Conservation (phyloP, 2,888 invertebrate genomes). For the Anagyrus pseudococci region DNA sequence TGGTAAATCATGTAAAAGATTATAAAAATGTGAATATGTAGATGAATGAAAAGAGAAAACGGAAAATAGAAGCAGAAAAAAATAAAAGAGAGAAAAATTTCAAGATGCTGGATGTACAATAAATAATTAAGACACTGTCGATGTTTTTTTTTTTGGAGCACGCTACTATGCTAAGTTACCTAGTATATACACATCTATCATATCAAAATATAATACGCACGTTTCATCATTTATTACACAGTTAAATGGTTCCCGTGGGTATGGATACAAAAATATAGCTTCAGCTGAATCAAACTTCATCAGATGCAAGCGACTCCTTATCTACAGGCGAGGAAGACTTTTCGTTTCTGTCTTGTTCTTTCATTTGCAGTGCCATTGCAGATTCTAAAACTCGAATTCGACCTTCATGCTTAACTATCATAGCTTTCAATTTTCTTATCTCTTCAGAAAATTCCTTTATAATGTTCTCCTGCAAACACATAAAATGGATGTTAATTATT, state of each 20-base stretch:
- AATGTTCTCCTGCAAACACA: conserved; percentile 70
- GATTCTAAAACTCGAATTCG: conserved; percentile 81
- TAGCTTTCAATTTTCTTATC: conserved; percentile 90
- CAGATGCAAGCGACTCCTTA: conserved; percentile 56
- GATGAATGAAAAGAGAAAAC: conserved; percentile 37
- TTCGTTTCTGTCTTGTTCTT: conserved; percentile 59
- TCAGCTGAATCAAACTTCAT: conserved; percentile 55
- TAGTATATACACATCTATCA: conserved; percentile 62
- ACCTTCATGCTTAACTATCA: conserved; percentile 93
- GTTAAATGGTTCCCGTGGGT: conserved; percentile 46
- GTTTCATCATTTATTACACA: conserved; percentile 48
- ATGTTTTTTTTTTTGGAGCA: conserved; percentile 51
- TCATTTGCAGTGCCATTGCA: conserved; percentile 62
- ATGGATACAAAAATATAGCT: conserved; percentile 48
- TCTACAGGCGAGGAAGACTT: conserved; percentile 52
- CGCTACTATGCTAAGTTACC: conserved; percentile 53
- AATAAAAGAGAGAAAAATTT: conserved; percentile 33
- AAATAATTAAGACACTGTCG: conserved; percentile 58
- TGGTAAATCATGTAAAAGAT: conserved; percentile 44
- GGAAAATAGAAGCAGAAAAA: conserved; percentile 30
- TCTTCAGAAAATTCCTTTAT: conserved; percentile 87
- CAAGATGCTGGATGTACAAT: conserved; percentile 56
- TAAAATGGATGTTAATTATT: neutral
- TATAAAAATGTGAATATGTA: conserved; percentile 44
- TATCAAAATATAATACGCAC: conserved; percentile 61